Evolutionary conservation across 2,113 vertebrate species (phyloP), one percentile per base, ranked within the genome.

Genomic region (Aleadryas rufinucha): DNA sequence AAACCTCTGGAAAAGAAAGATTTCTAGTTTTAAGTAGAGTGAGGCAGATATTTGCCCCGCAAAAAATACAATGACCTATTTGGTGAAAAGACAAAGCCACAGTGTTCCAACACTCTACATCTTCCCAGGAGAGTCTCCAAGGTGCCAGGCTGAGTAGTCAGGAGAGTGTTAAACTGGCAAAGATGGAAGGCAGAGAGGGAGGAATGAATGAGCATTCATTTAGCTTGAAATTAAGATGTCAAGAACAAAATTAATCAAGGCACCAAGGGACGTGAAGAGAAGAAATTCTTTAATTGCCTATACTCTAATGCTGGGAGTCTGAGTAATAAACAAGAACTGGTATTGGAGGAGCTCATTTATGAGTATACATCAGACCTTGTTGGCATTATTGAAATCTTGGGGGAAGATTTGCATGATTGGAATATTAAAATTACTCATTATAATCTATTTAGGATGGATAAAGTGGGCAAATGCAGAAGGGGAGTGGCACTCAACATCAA

Each of bases 191-290:
- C 77, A 94, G 79, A 90, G 92, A 94, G 54, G 71, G 85, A 91
- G 75, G 75, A 97, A 96, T 12, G 50, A 95, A 94, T 70, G 78
- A 96, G 84, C 81, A 90, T 89, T 93, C 94, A 96, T 91, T 96
- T 91, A 96, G 75, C 87, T 90, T 1, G 4, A 97, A 97, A 97
- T 97, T 93, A 97, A 97, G 96, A 96, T 94, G 96, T 97, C 95
- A 96, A 96, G 95, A 97, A 96, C 95, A 95, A 96, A 96, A 97
- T 97, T 96, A 96, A 97, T 96, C 96, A 97, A 97, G 92, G 87
- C 93, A 96, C 93, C 93, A 70, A 95, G 95, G 96, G 95, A 97
- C 71, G 87, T 49, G 90, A 94, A 93, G 94, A 94, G 91, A 96
- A 95, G 85, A 93, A 96, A 96, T 95, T 95, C 95, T 95, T 97